phyloP scores from a whole-genome alignment of 2,888 invertebrate genomes.

The Meganola albula region DNA sequence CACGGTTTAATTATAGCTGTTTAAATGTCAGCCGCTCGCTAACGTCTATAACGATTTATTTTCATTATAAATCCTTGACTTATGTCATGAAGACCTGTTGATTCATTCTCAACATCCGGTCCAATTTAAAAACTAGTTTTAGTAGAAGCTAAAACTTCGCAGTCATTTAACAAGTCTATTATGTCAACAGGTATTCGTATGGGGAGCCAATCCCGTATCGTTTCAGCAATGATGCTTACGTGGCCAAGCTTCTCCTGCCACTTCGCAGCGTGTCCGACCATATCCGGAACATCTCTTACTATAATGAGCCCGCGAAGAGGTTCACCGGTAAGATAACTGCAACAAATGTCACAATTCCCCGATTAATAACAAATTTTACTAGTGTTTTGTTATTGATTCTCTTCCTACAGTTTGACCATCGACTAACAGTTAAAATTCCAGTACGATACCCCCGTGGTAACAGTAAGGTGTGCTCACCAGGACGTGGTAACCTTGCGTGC shows the following conservation, averaged over 20 bases:
- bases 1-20: conserved; percentile 59
- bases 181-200: conserved; percentile 68
- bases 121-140: no score
- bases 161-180: conserved; percentile 13
- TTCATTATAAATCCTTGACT: conserved; percentile 33
- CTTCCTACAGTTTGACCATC: conserved; percentile 35
- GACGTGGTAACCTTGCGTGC: conserved; percentile 90
- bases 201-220: conserved; percentile 78
- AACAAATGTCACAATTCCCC: conserved; percentile 22
- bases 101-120: conserved; percentile 18
- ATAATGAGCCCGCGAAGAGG: conserved; percentile 82
- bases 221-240: conserved; percentile 83
- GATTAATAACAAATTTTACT: conserved; percentile 16
- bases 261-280: conserved; percentile 79
- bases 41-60: conserved; percentile 52
- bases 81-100: conserved; percentile 16
- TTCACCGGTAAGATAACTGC: conserved; percentile 78
- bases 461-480: conserved; percentile 76
- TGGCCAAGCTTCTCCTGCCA: conserved; percentile 82
- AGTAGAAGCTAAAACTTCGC: conserved; percentile 13
- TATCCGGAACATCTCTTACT: conserved; percentile 80
- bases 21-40: conserved; percentile 68
- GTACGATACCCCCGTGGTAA: conserved; percentile 64
- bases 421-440: conserved; percentile 57
- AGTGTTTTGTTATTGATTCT: conserved; percentile 23